Evolutionary conservation across 2,888 invertebrate genomes (phyloP), one percentile per base, ranked within the genome.

Genomic region (Cabera pusaria): DNA sequence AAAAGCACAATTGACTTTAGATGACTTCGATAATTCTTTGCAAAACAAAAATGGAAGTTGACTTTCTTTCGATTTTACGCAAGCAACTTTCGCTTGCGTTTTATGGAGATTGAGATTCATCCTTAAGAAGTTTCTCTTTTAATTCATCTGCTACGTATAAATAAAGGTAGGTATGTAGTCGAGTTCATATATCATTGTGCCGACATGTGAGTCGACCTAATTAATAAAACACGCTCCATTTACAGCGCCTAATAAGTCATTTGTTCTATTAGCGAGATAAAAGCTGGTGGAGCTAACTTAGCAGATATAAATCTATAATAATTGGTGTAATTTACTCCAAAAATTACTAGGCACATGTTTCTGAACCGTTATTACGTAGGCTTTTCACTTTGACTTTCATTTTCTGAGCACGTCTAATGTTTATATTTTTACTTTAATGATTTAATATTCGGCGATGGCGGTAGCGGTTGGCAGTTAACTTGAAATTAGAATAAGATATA

Each of bases 11-110:
- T 48, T 38, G 32, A 48, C 44, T 61, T 43, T 47, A 56, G 52
- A 60, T 59, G 53, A 46, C 49, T 47, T 38, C 49, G 59, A 65
- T 56, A 52, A 59, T 52, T 55, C 43, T 57, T 54, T 47, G 35
- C 42, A 59, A 59, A 36, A 64, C 56, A 57, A 57, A 57, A 56
- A 47, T 50, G 42, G 47, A 44, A 44, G 40, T 47, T 44, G 48
- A 57, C 72, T 76, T 73, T 72, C 72, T 56, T 67, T 48, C 38
- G 47, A 51, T 51, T 64, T 57, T 56, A 55, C 47, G 51, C 44
- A 58, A 59, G 48, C 44, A 18, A 64, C 74, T 75, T 74, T 76
- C 72, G 58, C 68, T 58, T 45, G 39, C 44, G 40, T 41, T 46
- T 53, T 50, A 53, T 49, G 50, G 48, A 46, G 46, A 53, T 44